phyloP scores from a whole-genome alignment of 2,888 invertebrate genomes.

The Ypsolopha sequella region DNA sequence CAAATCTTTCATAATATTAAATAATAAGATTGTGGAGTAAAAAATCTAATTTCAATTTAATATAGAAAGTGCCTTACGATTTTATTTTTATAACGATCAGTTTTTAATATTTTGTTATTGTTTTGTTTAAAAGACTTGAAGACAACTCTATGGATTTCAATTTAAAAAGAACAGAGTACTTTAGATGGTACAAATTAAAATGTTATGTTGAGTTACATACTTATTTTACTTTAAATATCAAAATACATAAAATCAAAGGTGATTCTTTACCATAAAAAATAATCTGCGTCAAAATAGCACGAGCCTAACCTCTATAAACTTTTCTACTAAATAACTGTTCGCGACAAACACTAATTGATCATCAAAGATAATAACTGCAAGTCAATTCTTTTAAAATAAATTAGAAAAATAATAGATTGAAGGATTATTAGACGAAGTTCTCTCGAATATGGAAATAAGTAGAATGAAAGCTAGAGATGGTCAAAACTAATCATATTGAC shows the following conservation, averaged over 20 bases:
- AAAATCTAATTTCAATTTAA: conserved; percentile 50
- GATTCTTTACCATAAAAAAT: too few relatives aligned
- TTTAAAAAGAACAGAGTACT: too few relatives aligned
- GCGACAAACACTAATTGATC: not conserved
- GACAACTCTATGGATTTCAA: too few relatives aligned
- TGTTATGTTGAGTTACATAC: too few relatives aligned
- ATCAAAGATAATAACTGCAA: conserved; percentile 31
- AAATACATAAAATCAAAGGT: too few relatives aligned
- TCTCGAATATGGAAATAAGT: not conserved
- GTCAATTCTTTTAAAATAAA: conserved; percentile 48
- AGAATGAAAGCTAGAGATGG: not conserved
- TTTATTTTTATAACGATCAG: conserved; percentile 55
- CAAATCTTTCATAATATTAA: conserved; percentile 5
- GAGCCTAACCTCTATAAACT: too few relatives aligned
- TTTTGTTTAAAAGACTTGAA: not conserved
- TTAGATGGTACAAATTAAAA: too few relatives aligned
- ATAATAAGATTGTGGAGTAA: conserved; percentile 36
- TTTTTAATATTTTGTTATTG: conserved; percentile 22
- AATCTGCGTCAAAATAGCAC: too few relatives aligned
- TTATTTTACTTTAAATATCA: too few relatives aligned
- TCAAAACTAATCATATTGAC: not conserved
- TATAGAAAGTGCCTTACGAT: conserved; percentile 68
- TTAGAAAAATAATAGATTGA: conserved; percentile 4
- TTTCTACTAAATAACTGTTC: conserved; percentile 19
- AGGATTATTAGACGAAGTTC: not conserved